phyloP scores from a whole-genome alignment of 2,797 vertebrate genomes.

The Apogon hyalosoma region DNA sequence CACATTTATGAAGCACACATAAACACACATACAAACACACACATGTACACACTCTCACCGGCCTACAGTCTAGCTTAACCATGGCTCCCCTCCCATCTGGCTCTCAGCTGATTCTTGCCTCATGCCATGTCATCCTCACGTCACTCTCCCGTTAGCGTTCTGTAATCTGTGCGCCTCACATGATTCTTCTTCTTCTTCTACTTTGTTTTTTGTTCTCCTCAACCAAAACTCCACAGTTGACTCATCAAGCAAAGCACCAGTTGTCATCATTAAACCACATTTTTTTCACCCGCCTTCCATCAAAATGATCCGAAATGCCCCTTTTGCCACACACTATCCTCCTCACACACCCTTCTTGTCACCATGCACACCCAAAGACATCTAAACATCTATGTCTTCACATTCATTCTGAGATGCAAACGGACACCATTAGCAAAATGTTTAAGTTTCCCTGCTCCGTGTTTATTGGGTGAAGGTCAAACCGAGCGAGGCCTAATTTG shows the following conservation, averaged over 20 bases:
- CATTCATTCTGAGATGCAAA: slow-evolving; percentile 5
- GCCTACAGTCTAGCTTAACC: slow-evolving; percentile 55
- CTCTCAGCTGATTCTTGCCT: slow-evolving; percentile 73
- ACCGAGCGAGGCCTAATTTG: slow-evolving; percentile 27
- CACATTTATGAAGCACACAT: slow-evolving; percentile 51
- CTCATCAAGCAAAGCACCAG: slow-evolving; percentile 62
- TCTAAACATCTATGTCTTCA: slow-evolving; percentile 1
- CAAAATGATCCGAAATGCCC: slow-evolving; percentile 56
- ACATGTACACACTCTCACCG: slow-evolving; percentile 20
- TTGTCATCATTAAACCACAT: slow-evolving; percentile 40
- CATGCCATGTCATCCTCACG: slow-evolving; percentile 72
- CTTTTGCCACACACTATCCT: slow-evolving; percentile 24
- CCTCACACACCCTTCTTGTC: slow-evolving; percentile 38
- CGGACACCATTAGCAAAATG: not conserved
- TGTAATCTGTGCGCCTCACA: slow-evolving; percentile 49
- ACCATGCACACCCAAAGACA: slow-evolving; percentile 27
- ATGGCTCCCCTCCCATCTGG: slow-evolving; percentile 58
- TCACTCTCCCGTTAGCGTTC: slow-evolving; percentile 51
- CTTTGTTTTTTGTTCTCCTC: slow-evolving; percentile 24
- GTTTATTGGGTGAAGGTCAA: slow-evolving; percentile 61
- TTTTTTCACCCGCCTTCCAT: slow-evolving; percentile 49
- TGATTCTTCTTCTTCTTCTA: not conserved
- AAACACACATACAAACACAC: slow-evolving; percentile 37
- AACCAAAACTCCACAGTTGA: slow-evolving; percentile 41
- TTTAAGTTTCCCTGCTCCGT: slow-evolving; percentile 26